Percentiles rank a stretch among this genome's conserved stretches.
phyloP scores from a whole-genome alignment of 2,888 invertebrate species.

The Schrankia costaestrigalis region DNA sequence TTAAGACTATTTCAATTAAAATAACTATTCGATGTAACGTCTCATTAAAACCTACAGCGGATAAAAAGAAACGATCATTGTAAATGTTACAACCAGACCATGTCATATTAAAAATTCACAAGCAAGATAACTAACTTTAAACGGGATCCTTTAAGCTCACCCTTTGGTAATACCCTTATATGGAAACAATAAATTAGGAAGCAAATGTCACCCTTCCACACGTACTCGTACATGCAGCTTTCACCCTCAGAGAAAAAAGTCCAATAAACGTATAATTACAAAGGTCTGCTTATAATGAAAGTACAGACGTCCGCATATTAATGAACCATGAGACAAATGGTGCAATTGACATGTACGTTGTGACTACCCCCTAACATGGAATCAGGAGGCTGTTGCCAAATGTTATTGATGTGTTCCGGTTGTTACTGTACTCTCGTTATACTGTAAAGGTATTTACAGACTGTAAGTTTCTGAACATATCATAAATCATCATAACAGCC shows the following conservation, averaged over 20 bases:
- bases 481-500: no score
- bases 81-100: no score
- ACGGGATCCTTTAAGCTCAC: no score
- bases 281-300: constrained; percentile 18
- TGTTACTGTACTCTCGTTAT: constrained; percentile 20
- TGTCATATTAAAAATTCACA: no score
- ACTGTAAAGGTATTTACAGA: constrained; percentile 12
- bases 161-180: background rate
- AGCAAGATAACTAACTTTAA: no score
- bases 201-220: background rate
- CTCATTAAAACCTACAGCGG: no score
- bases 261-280: constrained; percentile 4
- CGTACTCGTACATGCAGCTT: no score
- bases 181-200: background rate
- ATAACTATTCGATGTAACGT: no score
- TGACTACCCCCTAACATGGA: constrained; percentile 30
- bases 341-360: constrained; percentile 16
- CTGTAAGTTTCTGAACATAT: no score
- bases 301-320: constrained; percentile 26
- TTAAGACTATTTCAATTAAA: no score
- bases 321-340: constrained; percentile 31
- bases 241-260: no score
- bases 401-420: constrained; percentile 25
- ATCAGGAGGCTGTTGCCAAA: constrained; percentile 32
- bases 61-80: no score